A percentile compares a stretch with the other conserved stretches of the same genome.
Conservation (phyloP, 2,888 invertebrate species). For the Holacanthella duospinosa region DNA sequence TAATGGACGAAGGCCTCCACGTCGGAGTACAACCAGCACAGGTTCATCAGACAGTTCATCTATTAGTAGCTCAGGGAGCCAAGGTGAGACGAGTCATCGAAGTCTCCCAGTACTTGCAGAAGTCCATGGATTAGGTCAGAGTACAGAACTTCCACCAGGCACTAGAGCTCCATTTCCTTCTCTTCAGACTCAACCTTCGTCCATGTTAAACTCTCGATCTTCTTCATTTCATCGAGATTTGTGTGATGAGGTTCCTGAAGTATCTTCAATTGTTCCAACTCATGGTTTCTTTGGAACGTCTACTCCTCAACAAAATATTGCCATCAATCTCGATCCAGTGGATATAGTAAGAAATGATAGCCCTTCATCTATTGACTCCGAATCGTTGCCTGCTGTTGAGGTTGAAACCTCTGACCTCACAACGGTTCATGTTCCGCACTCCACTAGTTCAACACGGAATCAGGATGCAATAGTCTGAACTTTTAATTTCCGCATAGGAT, state of each 20-base stretch:
- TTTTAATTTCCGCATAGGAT: neutral
- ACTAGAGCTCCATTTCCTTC: slow-evolving; percentile 2
- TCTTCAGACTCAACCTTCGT: neutral
- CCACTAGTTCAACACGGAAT: neutral
- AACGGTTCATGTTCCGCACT: too few relatives aligned
- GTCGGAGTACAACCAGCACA: neutral
- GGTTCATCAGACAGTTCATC: slow-evolving; percentile 12
- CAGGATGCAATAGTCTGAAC: neutral
- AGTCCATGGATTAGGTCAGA: slow-evolving; percentile 21
- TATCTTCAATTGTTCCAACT: too few relatives aligned
- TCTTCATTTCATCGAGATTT: neutral
- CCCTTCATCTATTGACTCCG: neutral
- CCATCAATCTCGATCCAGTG: neutral
- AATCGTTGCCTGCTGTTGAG: too few relatives aligned
- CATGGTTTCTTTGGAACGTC: neutral
- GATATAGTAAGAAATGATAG: neutral
- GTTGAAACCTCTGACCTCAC: too few relatives aligned
- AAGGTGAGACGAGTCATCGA: slow-evolving; percentile 7
- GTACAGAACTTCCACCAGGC: neutral
- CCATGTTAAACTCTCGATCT: neutral
- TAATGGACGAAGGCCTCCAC: neutral
- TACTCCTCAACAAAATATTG: neutral
- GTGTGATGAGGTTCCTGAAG: neutral
- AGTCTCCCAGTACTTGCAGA: slow-evolving; percentile 24
- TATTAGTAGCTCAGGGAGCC: slow-evolving; percentile 4